These are phyloP conservation scores for Addax nasomaculatus DNA, from an alignment of 2,113 vertebrate genomes.

Conservation along the genomic window DNA sequence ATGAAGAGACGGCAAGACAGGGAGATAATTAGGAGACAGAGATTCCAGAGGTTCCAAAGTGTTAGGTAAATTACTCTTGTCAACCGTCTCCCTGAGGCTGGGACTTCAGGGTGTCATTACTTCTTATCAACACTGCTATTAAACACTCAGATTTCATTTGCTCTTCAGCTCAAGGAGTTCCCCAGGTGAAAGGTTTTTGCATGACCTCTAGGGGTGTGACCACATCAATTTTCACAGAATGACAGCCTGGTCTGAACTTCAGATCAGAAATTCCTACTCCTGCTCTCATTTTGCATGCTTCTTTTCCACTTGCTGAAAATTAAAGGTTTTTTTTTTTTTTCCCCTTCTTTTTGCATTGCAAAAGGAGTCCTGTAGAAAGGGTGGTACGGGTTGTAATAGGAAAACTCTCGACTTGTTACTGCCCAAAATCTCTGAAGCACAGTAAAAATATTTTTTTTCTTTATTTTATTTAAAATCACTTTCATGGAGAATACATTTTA, in stretches of 20 bases:
- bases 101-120: background rate
- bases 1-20: background rate
- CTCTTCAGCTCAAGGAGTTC: background rate
- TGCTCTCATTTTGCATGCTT: background rate
- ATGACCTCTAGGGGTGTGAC: background rate
- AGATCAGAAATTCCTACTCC: background rate
- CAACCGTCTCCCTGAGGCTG: background rate
- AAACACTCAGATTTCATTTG: background rate
- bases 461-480: background rate
- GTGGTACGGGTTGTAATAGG: background rate
- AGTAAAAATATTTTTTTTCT: background rate
- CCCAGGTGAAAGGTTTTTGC: background rate
- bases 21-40: background rate
- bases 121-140: background rate
- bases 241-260: background rate
- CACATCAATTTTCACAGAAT: background rate
- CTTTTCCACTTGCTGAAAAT: background rate
- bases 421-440: background rate
- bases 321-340: accelerated
- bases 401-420: background rate
- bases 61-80: slow-evolving; percentile 19
- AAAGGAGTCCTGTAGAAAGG: background rate
- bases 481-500: background rate
- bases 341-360: background rate
- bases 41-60: background rate